These are phyloP conservation scores for Ecdyonurus torrentis DNA, from an alignment of 2,888 invertebrate species.

Conservation along the genomic window DNA sequence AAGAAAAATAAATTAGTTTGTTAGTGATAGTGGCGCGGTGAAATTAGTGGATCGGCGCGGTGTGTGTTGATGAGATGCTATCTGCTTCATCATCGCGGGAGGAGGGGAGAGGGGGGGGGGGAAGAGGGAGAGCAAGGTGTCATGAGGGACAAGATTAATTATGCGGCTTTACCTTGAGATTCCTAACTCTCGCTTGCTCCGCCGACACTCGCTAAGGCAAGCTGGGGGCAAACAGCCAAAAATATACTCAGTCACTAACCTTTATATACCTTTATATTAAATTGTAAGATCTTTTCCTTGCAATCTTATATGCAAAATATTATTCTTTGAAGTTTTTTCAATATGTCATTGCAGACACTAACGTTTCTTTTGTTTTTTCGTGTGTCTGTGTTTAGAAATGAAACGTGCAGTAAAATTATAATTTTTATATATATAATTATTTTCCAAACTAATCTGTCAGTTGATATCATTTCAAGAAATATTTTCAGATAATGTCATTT, in stretches of 20 bases:
- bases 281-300: too few species aligned
- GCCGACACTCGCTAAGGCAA: not conserved
- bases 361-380: too few species aligned
- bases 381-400: too few species aligned
- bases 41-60: not conserved
- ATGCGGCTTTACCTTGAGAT: slow-evolving; percentile 3
- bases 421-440: too few species aligned
- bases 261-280: too few species aligned
- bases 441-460: too few species aligned
- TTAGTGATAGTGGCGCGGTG: not conserved
- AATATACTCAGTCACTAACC: not conserved
- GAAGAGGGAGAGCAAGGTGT: not conserved
- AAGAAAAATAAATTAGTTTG: slow-evolving; percentile 1
- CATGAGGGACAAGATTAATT: slow-evolving; percentile 1
- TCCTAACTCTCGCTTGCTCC: not conserved
- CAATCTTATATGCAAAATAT: too few species aligned
- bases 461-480: too few species aligned
- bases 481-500: too few species aligned
- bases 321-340: too few species aligned
- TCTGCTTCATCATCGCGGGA: slow-evolving; percentile 1
- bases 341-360: too few species aligned
- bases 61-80: not conserved
- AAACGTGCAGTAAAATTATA: too few species aligned
- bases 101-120: not conserved
- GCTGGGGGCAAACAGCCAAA: not conserved